Percentiles rank a stretch among this genome's conserved stretches.
phyloP scores from a whole-genome alignment of 2,113 vertebrate species.

The Nannospalax galili region DNA sequence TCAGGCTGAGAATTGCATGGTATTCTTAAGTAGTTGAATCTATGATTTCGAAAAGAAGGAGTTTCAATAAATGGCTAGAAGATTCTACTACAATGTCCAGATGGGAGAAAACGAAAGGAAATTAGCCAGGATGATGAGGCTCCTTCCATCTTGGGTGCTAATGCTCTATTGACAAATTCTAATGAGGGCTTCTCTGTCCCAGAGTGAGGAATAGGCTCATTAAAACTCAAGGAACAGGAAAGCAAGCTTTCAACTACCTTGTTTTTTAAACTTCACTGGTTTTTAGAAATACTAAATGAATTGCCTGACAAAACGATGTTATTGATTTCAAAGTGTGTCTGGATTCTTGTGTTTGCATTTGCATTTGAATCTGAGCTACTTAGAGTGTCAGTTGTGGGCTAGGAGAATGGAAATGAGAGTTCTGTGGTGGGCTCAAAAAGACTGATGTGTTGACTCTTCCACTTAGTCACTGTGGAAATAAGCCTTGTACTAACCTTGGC shows the following conservation, averaged over 20 bases:
- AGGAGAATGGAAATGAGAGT: constrained; percentile 75
- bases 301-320: constrained; percentile 81
- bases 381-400: constrained; percentile 72
- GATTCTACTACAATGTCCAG: constrained; percentile 64
- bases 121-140: constrained; percentile 69
- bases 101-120: constrained; percentile 47
- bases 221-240: constrained; percentile 72
- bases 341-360: constrained; percentile 76
- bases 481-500: constrained; percentile 71
- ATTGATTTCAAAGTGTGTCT: constrained; percentile 80
- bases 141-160: constrained; percentile 71
- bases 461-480: constrained; percentile 76
- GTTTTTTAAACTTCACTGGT: constrained; percentile 79
- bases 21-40: constrained; percentile 56
- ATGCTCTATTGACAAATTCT: constrained; percentile 75
- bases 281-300: constrained; percentile 81
- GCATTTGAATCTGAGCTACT: constrained; percentile 81
- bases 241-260: constrained; percentile 73
- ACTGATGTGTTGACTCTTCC: constrained; percentile 79
- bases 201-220: constrained; percentile 69
- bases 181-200: constrained; percentile 74
- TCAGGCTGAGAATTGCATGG: neutral
- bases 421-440: constrained; percentile 67
- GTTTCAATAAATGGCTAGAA: constrained; percentile 63
- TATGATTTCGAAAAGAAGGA: constrained; percentile 55